Percentiles rank a stretch among this genome's conserved stretches.
These are phyloP conservation scores for Scaptomyza pallida DNA, from an alignment of 1,140 invertebrate species.

Conservation along the genomic window DNA sequence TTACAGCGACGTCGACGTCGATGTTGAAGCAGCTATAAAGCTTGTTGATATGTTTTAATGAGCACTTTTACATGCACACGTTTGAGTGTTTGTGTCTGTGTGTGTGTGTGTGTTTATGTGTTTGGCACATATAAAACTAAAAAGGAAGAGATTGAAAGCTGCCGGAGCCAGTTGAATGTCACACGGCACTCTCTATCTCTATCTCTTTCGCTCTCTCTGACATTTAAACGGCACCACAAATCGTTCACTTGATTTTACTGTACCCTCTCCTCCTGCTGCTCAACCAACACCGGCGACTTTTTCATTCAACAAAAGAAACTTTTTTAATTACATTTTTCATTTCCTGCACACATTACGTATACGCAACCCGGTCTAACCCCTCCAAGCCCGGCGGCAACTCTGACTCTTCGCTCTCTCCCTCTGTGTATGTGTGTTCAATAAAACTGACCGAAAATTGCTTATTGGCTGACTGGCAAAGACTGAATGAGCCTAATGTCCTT, in stretches of 20 bases:
- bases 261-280: no score
- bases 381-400: constrained; percentile 17
- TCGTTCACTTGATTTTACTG: constrained; percentile 54
- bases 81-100: constrained; percentile 13
- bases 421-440: constrained; percentile 48
- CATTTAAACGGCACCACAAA: constrained; percentile 68
- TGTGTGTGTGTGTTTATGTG: constrained; percentile 10
- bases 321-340: constrained; percentile 82
- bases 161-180: constrained; percentile 56
- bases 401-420: constrained; percentile 24
- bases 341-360: constrained; percentile 74
- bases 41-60: constrained; percentile 82
- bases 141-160: constrained; percentile 55
- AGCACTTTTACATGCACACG: constrained; percentile 74
- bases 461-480: constrained; percentile 53
- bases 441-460: constrained; percentile 71
- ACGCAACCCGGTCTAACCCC: constrained; percentile 48
- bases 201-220: neutral
- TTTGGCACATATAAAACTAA: constrained; percentile 51
- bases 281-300: constrained; percentile 49
- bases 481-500: constrained; percentile 61
- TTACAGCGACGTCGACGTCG: constrained; percentile 18
- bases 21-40: constrained; percentile 58
- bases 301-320: constrained; percentile 65
- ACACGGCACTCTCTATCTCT: constrained; percentile 30